Evolutionary conservation across 2,113 vertebrate genomes (phyloP).

Genomic region (Platysternon megacephalum): DNA sequence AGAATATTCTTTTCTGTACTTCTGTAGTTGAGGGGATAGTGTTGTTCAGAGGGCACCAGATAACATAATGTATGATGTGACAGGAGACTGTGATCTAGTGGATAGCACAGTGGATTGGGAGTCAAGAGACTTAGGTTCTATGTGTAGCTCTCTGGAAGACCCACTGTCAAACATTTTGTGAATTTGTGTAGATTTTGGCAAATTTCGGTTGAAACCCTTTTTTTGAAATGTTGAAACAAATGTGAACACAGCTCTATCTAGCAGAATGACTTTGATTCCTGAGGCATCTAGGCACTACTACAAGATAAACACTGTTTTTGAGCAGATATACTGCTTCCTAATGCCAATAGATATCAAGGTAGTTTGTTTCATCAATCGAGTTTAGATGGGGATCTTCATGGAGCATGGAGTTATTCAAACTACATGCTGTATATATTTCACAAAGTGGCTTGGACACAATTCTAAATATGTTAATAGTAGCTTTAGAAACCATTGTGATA

Average conservation of each 20-base stretch:
- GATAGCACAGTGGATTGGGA: not conserved
- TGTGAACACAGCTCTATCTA: not conserved
- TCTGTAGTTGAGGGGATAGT: slow-evolving; percentile 29
- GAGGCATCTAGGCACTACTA: not conserved
- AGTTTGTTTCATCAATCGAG: not conserved
- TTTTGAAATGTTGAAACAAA: not conserved
- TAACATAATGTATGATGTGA: not conserved
- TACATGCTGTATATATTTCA: no score
- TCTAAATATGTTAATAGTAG: not conserved
- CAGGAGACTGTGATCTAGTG: not conserved
- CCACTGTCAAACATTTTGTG: not conserved
- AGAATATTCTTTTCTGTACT: slow-evolving; percentile 32
- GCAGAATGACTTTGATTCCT: not conserved
- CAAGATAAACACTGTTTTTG: not conserved
- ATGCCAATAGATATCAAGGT: not conserved
- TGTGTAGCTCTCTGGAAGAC: not conserved
- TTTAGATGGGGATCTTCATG: not conserved
- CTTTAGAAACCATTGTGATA: not conserved
- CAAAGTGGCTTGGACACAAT: no score
- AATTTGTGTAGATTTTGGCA: no score
- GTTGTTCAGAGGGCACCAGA: not conserved
- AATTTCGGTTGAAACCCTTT: not conserved
- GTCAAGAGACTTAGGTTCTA: not conserved
- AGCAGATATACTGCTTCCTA: not conserved
- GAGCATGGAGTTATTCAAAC: no score